Evolutionary conservation across 2,113 vertebrate species (phyloP).

Genomic region (Aepyceros melampus): DNA sequence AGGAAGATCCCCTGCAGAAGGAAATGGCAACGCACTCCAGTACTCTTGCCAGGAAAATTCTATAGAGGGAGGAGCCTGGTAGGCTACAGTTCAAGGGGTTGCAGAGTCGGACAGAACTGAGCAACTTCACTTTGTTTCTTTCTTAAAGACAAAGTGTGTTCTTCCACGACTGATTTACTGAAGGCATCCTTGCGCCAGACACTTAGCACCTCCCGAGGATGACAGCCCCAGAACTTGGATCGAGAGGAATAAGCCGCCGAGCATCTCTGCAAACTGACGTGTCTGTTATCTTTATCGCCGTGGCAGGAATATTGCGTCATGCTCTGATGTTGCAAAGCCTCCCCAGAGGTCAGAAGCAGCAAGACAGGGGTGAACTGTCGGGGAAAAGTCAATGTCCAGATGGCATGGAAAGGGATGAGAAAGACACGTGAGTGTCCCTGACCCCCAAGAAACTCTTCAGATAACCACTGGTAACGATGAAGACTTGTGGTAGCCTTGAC

Average conservation of each 20-base stretch:
- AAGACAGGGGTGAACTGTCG: fast-evolving
- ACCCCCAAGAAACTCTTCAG: background rate
- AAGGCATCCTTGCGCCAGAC: fast-evolving
- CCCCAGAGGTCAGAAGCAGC: fast-evolving
- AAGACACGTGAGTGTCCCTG: background rate
- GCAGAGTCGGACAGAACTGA: fast-evolving
- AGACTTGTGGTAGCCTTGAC: fast-evolving
- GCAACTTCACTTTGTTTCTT: background rate
- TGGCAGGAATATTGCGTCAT: fast-evolving
- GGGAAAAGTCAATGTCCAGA: background rate
- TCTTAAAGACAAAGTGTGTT: background rate
- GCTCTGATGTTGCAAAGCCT: fast-evolving
- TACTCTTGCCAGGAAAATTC: background rate
- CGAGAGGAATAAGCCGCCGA: fast-evolving
- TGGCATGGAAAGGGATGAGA: background rate
- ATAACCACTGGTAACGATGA: fast-evolving
- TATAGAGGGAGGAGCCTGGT: fast-evolving
- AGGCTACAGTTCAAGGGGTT: background rate
- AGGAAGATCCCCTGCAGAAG: background rate
- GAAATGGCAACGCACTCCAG: background rate
- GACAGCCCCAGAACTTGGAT: background rate
- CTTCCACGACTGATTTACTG: background rate
- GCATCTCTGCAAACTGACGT: background rate
- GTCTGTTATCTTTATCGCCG: fast-evolving
- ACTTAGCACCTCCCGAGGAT: no score